phyloP scores from a whole-genome alignment of 2,888 invertebrate species.

The Tachina fera region DNA sequence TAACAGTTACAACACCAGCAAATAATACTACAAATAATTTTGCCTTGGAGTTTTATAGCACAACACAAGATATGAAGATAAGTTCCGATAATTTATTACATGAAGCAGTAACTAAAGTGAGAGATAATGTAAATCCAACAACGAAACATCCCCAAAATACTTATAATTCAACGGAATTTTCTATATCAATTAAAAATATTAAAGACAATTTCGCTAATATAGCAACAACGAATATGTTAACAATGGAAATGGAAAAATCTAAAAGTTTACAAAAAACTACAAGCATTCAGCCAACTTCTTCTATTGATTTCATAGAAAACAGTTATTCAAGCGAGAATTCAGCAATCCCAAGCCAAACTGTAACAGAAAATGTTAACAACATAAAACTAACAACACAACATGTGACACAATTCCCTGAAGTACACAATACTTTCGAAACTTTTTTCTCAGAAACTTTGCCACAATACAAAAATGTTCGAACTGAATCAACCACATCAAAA shows the following conservation, averaged over 20 bases:
- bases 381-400: not conserved
- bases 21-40: not conserved
- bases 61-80: not conserved
- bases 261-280: not conserved
- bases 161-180: too few species aligned
- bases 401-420: not conserved
- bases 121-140: too few species aligned
- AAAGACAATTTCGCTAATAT: too few species aligned
- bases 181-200: too few species aligned
- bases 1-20: not conserved
- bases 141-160: too few species aligned
- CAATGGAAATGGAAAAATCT: not conserved
- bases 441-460: not conserved
- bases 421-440: too few species aligned
- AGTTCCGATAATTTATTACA: not conserved
- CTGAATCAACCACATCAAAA: not conserved
- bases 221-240: not conserved
- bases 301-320: not conserved
- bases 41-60: not conserved
- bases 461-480: not conserved
- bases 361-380: not conserved
- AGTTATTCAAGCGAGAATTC: too few species aligned
- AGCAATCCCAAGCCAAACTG: not conserved
- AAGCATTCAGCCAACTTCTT: not conserved
- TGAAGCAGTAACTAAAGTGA: not conserved